Evolutionary conservation across 64 coral and sea anemone species (phyloP).

Genomic region (Platygyra sinensis): DNA sequence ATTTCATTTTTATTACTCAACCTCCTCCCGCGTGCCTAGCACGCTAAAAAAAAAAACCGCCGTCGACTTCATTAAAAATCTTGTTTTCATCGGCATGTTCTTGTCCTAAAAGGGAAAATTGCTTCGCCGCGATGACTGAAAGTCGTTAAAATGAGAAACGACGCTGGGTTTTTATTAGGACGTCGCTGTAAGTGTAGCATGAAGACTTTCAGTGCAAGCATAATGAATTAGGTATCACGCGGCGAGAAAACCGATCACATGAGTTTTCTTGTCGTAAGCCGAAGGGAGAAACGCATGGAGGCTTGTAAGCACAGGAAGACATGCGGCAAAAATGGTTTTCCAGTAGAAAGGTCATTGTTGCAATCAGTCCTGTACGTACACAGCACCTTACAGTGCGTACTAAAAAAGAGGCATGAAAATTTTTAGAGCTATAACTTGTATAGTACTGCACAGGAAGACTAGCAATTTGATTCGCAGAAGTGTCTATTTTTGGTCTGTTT

Average conservation of each 20-base stretch:
- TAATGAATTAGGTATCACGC: too few species aligned
- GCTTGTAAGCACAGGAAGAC: neutral
- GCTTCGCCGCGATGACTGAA: slow-evolving; percentile 20
- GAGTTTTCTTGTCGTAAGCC: too few species aligned
- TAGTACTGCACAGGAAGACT: too few species aligned
- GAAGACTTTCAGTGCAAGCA: too few species aligned
- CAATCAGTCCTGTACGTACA: neutral
- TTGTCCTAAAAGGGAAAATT: neutral
- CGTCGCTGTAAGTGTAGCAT: too few species aligned
- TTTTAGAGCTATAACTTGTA: too few species aligned
- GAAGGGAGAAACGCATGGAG: neutral
- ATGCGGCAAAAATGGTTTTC: neutral
- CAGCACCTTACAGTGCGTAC: too few species aligned
- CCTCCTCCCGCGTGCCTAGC: neutral
- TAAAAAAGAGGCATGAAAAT: too few species aligned
- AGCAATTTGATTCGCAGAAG: too few species aligned
- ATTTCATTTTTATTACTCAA: neutral
- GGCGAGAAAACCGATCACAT: too few species aligned
- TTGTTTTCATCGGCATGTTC: neutral
- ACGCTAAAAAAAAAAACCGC: neutral
- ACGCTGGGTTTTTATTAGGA: neutral
- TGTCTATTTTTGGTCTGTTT: too few species aligned
- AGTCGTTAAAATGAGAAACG: neutral
- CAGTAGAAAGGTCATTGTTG: neutral
- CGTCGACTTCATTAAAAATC: neutral